Evolutionary conservation across 2,113 vertebrate species (phyloP).

Genomic region (Sardina pilchardus): DNA sequence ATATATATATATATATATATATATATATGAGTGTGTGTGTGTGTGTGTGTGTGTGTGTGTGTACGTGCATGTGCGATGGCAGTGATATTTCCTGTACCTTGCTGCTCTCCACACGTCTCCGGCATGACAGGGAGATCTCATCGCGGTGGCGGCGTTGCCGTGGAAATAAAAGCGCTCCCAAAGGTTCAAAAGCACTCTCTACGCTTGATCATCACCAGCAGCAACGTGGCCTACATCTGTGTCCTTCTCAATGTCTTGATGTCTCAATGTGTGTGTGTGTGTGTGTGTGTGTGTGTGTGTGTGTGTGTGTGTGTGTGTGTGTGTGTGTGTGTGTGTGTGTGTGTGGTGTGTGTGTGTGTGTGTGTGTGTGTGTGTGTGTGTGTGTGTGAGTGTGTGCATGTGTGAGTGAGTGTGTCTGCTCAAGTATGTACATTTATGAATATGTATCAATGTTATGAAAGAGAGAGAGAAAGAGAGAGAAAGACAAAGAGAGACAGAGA

Average conservation of each 20-base stretch:
- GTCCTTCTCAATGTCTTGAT: background rate
- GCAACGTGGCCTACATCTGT: background rate
- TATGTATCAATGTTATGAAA: no score
- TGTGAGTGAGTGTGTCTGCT: no score
- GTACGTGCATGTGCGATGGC: background rate
- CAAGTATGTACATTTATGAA: no score
- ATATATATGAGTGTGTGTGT: background rate
- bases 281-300: background rate
- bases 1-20: background rate
- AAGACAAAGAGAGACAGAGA: no score
- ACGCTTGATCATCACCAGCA: background rate
- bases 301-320: background rate
- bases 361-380: no score
- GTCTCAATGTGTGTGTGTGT: conserved; percentile 1
- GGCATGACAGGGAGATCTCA: background rate
- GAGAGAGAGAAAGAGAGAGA: no score
- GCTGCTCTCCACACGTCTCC: no score
- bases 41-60: conserved; percentile 3
- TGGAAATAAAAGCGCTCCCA: background rate
- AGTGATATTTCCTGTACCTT: background rate
- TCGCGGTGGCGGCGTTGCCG: background rate
- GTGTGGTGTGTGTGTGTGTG: background rate
- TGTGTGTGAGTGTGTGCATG: no score
- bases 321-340: background rate
- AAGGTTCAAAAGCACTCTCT: background rate